phyloP scores from a whole-genome alignment of 2,888 invertebrate genomes.

The Lamproptera curius region DNA sequence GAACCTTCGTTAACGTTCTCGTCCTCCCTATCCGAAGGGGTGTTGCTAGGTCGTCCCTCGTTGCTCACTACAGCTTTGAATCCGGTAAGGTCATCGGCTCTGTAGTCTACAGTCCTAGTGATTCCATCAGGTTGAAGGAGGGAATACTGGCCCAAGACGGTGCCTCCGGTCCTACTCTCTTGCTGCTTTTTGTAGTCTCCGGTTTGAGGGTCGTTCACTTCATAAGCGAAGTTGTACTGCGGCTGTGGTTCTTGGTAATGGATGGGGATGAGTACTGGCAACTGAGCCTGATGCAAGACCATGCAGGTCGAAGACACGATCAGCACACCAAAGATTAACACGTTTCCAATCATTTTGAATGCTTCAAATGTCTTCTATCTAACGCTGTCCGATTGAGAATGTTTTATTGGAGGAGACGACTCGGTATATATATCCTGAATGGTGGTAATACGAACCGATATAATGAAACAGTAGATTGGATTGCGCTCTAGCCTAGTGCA shows the following conservation, averaged over 20 bases:
- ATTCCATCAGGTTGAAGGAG: conserved; percentile 75
- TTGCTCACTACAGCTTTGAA: conserved; percentile 75
- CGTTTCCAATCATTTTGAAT: conserved; percentile 9
- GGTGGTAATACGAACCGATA: conserved; percentile 8
- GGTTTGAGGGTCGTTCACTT: conserved; percentile 71
- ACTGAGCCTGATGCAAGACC: conserved; percentile 46
- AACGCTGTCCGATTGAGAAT: conserved; percentile 1
- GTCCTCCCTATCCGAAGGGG: neutral
- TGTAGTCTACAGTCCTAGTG: conserved; percentile 74
- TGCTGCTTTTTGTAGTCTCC: conserved; percentile 77
- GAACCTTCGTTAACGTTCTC: neutral
- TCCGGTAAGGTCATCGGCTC: conserved; percentile 71
- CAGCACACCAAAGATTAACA: conserved; percentile 35
- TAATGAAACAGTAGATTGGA: conserved; percentile 7
- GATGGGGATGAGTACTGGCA: conserved; percentile 31
- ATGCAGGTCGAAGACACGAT: conserved; percentile 53
- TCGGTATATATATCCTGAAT: conserved; percentile 6
- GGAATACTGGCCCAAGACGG: conserved; percentile 74
- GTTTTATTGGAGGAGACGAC: neutral
- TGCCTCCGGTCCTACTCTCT: conserved; percentile 69
- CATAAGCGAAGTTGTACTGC: conserved; percentile 72
- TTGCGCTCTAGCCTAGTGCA: neutral
- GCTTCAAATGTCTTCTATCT: neutral
- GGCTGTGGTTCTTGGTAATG: conserved; percentile 27
- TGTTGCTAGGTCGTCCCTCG: conserved; percentile 7